Evolutionary conservation across 2,888 invertebrate genomes (phyloP).

Genomic region (Himalopsyche kuldschensis): DNA sequence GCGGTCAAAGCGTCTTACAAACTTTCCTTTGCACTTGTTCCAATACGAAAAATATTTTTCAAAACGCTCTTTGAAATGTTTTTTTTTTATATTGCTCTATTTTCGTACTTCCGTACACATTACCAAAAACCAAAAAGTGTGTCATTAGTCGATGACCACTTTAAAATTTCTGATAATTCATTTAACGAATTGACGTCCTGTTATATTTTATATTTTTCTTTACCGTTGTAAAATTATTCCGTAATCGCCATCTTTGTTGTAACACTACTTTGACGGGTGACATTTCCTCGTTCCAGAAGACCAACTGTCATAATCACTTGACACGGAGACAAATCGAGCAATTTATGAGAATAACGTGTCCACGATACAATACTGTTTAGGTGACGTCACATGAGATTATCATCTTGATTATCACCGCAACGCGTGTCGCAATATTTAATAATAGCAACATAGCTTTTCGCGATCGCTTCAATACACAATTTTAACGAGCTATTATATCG

Average conservation of each 20-base stretch:
- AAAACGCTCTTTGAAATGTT: too few species aligned
- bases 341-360: neutral
- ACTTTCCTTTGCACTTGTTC: too few species aligned
- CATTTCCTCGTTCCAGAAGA: neutral
- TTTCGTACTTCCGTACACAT: too few species aligned
- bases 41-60: too few species aligned
- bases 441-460: neutral
- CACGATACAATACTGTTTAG: neutral
- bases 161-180: too few species aligned
- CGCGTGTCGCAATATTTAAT: neutral
- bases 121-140: too few species aligned
- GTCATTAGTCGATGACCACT: too few species aligned
- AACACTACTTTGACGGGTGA: neutral
- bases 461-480: neutral
- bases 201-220: neutral
- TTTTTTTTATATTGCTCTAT: too few species aligned
- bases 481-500: too few species aligned
- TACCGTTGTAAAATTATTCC: neutral
- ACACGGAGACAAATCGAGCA: neutral
- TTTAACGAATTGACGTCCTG: too few species aligned
- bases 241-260: neutral
- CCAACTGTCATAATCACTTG: neutral
- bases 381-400: neutral
- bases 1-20: too few species aligned
- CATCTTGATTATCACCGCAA: neutral